phyloP scores from a whole-genome alignment of 30 jellyfish, hydroid and myxozoan genomes.

The Hydractinia symbiolongicarpus region DNA sequence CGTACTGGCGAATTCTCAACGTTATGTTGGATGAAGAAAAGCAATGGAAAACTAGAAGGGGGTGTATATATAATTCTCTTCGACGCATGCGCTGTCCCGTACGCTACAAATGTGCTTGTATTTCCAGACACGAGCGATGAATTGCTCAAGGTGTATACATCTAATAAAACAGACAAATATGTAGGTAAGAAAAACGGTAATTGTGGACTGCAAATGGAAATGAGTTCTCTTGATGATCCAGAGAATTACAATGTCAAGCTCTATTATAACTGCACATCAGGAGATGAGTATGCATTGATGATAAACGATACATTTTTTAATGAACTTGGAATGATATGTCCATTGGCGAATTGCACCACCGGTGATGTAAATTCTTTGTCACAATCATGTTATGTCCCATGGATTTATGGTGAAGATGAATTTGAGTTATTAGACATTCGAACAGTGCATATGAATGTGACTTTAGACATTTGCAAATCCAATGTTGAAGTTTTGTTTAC shows the following conservation, averaged over 20 bases:
- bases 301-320: not conserved
- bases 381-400: constrained; percentile 10
- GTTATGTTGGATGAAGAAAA: constrained; percentile 1
- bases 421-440: not conserved
- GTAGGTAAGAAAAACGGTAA: not conserved
- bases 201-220: constrained; percentile 2
- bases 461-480: not conserved
- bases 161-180: not conserved
- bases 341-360: constrained; percentile 4
- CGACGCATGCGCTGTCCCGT: constrained; percentile 22
- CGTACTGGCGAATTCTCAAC: constrained; percentile 13
- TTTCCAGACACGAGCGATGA: not conserved
- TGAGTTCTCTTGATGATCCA: not conserved
- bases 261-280: not conserved
- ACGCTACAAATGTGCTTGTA: not conserved
- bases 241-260: not conserved
- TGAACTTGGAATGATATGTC: constrained; percentile 6
- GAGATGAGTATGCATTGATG: not conserved
- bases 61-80: constrained; percentile 7
- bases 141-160: not conserved
- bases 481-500: not conserved
- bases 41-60: not conserved
- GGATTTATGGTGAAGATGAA: constrained; percentile 14
- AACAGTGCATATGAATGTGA: not conserved
- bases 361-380: not conserved